These are phyloP conservation scores for Melieria picta DNA, from an alignment of 2,888 invertebrate genomes.

Conservation along the genomic window DNA sequence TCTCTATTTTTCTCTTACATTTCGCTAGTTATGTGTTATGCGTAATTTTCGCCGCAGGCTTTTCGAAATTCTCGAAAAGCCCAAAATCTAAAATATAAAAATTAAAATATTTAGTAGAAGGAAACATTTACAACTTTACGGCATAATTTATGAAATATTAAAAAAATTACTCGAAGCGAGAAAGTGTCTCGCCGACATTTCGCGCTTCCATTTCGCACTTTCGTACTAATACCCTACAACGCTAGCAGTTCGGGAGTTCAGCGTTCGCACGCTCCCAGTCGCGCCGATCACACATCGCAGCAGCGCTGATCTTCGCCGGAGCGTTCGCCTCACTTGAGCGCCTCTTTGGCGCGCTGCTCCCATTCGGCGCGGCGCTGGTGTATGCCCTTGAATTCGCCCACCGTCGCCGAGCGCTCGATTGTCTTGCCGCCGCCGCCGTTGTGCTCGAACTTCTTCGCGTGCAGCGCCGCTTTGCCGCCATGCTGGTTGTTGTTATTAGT, in stretches of 20 bases:
- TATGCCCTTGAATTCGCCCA: conserved; percentile 74
- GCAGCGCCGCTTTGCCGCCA: conserved; percentile 32
- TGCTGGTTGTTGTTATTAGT: conserved; percentile 47
- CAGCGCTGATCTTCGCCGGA: neutral
- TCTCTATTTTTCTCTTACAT: neutral
- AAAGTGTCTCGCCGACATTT: too few species aligned
- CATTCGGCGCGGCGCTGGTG: conserved; percentile 80
- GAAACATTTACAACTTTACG: conserved; percentile 34
- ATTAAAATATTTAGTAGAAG: neutral
- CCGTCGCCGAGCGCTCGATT: conserved; percentile 61
- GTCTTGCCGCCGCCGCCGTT: conserved; percentile 45
- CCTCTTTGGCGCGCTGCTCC: conserved; percentile 81
- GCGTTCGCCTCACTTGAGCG: conserved; percentile 53
- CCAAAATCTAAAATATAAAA: too few species aligned
- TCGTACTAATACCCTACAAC: too few species aligned
- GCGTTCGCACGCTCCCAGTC: neutral
- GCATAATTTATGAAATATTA: conserved; percentile 26
- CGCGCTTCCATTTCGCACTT: neutral
- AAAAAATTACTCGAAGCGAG: conserved; percentile 7
- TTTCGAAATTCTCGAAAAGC: too few species aligned
- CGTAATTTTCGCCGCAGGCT: neutral
- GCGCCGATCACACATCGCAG: neutral
- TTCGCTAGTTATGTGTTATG: neutral
- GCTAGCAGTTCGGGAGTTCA: too few species aligned
- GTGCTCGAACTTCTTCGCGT: conserved; percentile 22